These are phyloP conservation scores for Ptychodera flava DNA, from an alignment of 35 echinoderm and acorn worm species.

Conservation along the genomic window DNA sequence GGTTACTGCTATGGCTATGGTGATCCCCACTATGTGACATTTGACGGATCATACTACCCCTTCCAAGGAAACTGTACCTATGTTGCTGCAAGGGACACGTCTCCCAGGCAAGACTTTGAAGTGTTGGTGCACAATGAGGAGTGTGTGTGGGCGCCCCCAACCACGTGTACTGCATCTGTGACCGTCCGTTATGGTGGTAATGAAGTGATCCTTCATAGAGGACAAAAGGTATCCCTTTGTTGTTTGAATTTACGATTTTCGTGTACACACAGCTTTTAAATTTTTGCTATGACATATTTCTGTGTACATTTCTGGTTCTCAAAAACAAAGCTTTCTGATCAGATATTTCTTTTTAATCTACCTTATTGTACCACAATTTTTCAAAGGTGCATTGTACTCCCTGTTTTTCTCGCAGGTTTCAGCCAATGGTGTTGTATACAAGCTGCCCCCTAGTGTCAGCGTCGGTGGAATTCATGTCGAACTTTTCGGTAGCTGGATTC, in stretches of 20 bases:
- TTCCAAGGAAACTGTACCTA: conserved; percentile 20
- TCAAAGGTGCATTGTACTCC: too few species aligned
- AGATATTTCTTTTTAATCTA: too few species aligned
- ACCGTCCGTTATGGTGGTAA: conserved; percentile 1
- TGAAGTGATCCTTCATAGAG: not conserved
- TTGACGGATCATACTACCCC: conserved; percentile 12
- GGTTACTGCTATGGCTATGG: conserved; percentile 13
- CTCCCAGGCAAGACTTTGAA: not conserved
- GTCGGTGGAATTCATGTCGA: not conserved
- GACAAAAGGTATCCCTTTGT: not conserved
- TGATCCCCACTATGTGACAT: conserved; percentile 32
- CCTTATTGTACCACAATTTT: too few species aligned
- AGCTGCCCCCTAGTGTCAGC: not conserved
- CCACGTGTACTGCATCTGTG: not conserved
- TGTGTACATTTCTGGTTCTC: too few species aligned
- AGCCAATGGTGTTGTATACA: not conserved
- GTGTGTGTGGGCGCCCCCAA: not conserved
- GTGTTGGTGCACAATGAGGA: not conserved
- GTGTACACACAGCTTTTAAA: too few species aligned
- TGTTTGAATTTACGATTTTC: too few species aligned
- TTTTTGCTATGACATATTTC: too few species aligned
- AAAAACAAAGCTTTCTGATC: too few species aligned
- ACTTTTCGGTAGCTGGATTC: not conserved
- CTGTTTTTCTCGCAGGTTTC: not conserved
- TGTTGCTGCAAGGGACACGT: not conserved